Evolutionary conservation across 2,888 invertebrate genomes (phyloP).

Genomic region (Thymelicus acteon): DNA sequence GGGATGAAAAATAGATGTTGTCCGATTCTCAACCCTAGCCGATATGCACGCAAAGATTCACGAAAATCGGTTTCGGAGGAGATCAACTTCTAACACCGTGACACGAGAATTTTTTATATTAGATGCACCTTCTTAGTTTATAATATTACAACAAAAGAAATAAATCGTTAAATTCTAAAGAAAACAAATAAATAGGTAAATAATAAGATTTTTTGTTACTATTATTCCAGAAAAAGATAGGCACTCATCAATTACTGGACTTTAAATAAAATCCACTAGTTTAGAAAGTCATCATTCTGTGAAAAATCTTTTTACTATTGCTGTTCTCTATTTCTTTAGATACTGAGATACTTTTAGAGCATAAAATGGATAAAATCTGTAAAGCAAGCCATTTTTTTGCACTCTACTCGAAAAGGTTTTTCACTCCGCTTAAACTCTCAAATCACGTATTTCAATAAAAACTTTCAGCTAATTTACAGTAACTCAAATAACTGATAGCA

Average conservation of each 20-base stretch:
- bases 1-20: no score
- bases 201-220: not conserved
- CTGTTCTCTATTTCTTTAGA: not conserved
- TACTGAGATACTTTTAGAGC: not conserved
- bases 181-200: no score
- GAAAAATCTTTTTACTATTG: not conserved
- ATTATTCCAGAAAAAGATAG: not conserved
- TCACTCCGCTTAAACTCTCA: conserved; percentile 3
- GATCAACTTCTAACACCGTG: no score
- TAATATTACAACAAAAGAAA: no score
- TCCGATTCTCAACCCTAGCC: no score
- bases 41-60: no score
- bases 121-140: no score
- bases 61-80: no score
- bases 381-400: conserved; percentile 16
- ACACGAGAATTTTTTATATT: no score
- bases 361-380: not conserved
- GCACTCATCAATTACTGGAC: not conserved
- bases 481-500: conserved; percentile 26
- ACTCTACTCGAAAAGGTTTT: conserved; percentile 8
- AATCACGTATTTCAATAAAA: conserved; percentile 34
- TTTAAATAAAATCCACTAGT: not conserved
- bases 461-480: conserved; percentile 26
- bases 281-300: conserved; percentile 4
- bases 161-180: no score